These are phyloP conservation scores for Pseudorhiza aurosa DNA, from an alignment of 30 jellyfish, hydroid and myxozoan species.

Conservation along the genomic window DNA sequence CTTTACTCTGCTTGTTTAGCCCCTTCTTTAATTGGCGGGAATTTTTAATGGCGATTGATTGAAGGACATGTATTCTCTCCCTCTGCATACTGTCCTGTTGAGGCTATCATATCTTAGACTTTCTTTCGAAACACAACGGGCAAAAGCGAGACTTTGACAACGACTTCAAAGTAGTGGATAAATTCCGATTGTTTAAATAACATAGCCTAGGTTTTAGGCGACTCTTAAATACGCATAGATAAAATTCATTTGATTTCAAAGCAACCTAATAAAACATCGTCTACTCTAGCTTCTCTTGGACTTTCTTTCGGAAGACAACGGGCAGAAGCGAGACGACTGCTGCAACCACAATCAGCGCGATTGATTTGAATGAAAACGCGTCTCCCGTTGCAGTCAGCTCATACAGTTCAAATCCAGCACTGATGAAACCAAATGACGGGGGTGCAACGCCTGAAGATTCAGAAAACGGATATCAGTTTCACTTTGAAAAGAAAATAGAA, in stretches of 20 bases:
- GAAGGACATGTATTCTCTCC: too few relatives aligned
- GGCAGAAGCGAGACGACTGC: conserved; percentile 86
- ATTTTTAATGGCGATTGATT: too few relatives aligned
- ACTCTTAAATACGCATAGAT: neutral
- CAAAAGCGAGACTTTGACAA: conserved; percentile 75
- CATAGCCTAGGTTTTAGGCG: too few relatives aligned
- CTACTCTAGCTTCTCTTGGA: conserved; percentile 63
- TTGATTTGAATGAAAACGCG: conserved; percentile 91
- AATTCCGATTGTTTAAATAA: too few relatives aligned
- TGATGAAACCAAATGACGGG: conserved; percentile 91
- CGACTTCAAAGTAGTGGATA: too few relatives aligned
- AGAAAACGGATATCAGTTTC: neutral
- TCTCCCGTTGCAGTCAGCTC: conserved; percentile 93
- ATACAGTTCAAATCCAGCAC: conserved; percentile 95
- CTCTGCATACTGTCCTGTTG: too few relatives aligned
- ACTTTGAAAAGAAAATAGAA: too few relatives aligned
- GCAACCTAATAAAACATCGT: neutral
- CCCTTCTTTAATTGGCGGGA: too few relatives aligned
- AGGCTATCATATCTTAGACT: conserved; percentile 61
- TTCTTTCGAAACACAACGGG: conserved; percentile 82
- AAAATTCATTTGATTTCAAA: neutral
- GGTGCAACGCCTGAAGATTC: conserved; percentile 86
- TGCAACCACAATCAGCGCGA: conserved; percentile 69
- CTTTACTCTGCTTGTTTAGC: too few relatives aligned
- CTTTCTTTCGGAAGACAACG: conserved; percentile 69